These are phyloP conservation scores for Vicugna pacos DNA, from an alignment of 2,113 vertebrate species.

Conservation along the genomic window DNA sequence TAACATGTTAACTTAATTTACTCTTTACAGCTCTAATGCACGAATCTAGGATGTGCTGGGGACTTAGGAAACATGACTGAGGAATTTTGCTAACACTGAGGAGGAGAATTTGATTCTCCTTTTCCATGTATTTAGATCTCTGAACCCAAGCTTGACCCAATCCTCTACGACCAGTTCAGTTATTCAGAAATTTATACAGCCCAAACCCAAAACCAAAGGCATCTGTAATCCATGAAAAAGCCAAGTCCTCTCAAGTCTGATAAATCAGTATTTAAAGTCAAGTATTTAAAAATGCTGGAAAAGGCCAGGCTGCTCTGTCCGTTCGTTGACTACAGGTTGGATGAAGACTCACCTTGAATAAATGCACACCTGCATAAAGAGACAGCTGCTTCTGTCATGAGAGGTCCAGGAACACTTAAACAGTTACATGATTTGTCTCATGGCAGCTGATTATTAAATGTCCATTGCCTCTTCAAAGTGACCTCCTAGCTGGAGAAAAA, in stretches of 20 bases:
- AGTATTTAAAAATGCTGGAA: slow-evolving; percentile 23
- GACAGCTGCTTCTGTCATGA: slow-evolving; percentile 16
- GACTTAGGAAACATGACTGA: neutral
- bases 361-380: slow-evolving; percentile 28
- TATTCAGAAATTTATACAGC: neutral
- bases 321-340: slow-evolving; percentile 37
- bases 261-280: slow-evolving; percentile 38
- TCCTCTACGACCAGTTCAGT: neutral
- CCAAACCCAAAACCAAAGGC: neutral
- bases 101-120: neutral
- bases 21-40: neutral
- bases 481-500: slow-evolving; percentile 71
- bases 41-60: neutral
- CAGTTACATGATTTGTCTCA: slow-evolving; percentile 63
- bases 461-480: slow-evolving; percentile 61
- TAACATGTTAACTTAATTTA: neutral
- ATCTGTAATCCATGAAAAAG: neutral
- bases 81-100: neutral
- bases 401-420: slow-evolving; percentile 42
- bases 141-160: neutral
- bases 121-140: slow-evolving; percentile 2
- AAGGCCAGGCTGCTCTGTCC: slow-evolving; percentile 6
- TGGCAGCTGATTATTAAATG: slow-evolving; percentile 73
- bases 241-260: slow-evolving; percentile 1
- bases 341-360: slow-evolving; percentile 44